Conservation (phyloP, 2,888 invertebrate species). For the Rhogogaster chlorosoma region DNA sequence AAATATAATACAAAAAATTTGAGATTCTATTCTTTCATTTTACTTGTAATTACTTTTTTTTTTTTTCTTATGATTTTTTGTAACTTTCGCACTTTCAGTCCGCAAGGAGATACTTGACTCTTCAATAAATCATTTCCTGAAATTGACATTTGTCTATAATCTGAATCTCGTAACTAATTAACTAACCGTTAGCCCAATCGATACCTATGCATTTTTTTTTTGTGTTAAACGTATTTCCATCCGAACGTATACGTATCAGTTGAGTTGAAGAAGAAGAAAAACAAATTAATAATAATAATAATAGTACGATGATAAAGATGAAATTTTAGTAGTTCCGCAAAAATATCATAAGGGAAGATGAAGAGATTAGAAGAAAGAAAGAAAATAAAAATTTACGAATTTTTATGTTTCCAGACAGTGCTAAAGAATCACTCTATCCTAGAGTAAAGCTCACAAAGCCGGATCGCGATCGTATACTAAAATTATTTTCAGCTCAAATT, state of each 20-base stretch:
- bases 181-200: background rate
- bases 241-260: background rate
- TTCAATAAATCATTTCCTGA: background rate
- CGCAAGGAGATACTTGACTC: background rate
- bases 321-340: background rate
- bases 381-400: background rate
- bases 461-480: background rate
- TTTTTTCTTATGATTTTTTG: background rate
- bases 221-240: background rate
- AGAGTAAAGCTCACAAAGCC: background rate
- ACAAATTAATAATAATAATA: background rate
- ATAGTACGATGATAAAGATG: background rate
- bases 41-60: background rate
- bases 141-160: background rate
- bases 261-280: background rate
- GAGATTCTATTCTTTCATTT: background rate
- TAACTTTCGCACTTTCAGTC: background rate
- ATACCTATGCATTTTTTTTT: background rate
- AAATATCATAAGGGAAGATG: background rate
- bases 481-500: slow-evolving; percentile 17
- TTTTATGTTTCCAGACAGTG: background rate
- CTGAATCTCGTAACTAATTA: background rate
- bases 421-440: background rate
- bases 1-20: background rate
- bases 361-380: no score